A percentile compares a stretch with the other conserved stretches of the same genome.
Conservation (phyloP, 2,888 invertebrate species). For the Isoperla grammatica region DNA sequence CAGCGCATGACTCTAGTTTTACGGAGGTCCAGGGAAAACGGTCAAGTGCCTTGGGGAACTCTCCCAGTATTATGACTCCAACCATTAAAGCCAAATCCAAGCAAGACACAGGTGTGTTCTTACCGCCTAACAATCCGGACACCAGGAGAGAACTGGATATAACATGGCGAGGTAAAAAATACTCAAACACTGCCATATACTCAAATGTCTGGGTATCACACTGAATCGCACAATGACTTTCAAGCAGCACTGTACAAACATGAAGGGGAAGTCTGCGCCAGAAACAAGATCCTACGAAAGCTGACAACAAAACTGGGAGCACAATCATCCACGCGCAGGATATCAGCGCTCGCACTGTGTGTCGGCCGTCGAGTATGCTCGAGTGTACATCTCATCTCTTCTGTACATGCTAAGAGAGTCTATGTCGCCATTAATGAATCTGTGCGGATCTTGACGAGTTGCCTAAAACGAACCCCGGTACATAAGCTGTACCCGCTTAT, state of each 20-base stretch:
- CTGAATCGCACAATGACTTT: conserved; percentile 30
- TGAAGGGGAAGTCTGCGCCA: conserved; percentile 23
- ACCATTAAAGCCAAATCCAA: no score
- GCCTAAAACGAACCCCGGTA: conserved; percentile 23
- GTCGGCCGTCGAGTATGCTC: conserved; percentile 24
- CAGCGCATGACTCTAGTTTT: no score
- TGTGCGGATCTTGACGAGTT: conserved; percentile 24
- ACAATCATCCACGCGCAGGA: background rate
- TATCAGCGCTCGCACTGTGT: conserved; percentile 7
- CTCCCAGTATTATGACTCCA: no score
- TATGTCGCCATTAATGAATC: conserved; percentile 22
- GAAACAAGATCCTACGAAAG: conserved; percentile 29
- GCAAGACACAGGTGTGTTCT: no score
- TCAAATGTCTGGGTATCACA: conserved; percentile 31
- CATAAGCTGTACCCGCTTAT: conserved; percentile 19
- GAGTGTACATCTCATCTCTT: no score
- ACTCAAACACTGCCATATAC: conserved; percentile 17
- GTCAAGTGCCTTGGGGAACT: no score
- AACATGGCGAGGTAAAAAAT: conserved; percentile 20
- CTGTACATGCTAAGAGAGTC: conserved; percentile 20
- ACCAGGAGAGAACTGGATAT: conserved; percentile 22
- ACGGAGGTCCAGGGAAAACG: no score
- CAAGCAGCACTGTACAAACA: conserved; percentile 26
- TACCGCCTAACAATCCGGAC: conserved; percentile 19
- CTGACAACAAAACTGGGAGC: conserved; percentile 26